Percentiles rank a stretch among this genome's conserved stretches.
phyloP scores from a whole-genome alignment of 1,140 invertebrate genomes.

The Leptinotarsa lineolata region DNA sequence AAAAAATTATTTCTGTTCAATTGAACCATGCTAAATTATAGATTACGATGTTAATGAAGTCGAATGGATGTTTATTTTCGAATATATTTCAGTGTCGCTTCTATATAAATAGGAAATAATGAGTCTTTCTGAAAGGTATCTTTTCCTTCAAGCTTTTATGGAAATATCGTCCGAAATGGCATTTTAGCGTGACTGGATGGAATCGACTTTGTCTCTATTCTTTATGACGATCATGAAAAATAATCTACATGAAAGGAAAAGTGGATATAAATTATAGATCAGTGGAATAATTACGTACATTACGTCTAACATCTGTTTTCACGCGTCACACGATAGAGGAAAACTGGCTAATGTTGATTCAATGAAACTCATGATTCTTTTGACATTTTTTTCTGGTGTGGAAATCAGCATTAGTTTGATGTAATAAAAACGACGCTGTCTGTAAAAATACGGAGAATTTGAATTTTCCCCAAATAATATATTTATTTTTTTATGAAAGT shows the following conservation, averaged over 20 bases:
- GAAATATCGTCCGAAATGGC: not conserved
- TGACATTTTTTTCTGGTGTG: too few species aligned
- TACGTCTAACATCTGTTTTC: too few species aligned
- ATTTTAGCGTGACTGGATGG: not conserved
- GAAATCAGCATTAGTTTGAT: too few species aligned
- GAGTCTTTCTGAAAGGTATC: not conserved
- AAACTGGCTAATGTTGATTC: too few species aligned
- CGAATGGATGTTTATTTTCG: not conserved
- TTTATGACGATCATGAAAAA: conserved; percentile 6
- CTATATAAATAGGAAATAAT: not conserved
- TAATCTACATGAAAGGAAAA: conserved; percentile 3
- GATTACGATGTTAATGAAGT: not conserved
- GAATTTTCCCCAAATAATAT: too few species aligned
- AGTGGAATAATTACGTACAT: too few species aligned
- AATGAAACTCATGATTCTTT: too few species aligned
- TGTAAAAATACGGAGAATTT: too few species aligned
- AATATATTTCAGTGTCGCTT: not conserved
- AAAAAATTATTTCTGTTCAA: too few species aligned
- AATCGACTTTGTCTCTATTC: not conserved
- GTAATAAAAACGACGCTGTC: too few species aligned
- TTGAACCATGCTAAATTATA: not conserved
- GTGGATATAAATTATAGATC: not conserved
- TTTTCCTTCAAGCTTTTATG: not conserved
- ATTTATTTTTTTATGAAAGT: too few species aligned
- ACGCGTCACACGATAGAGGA: too few species aligned